phyloP scores from a whole-genome alignment of 1,140 invertebrate species.

The Eupristina koningsbergeri region DNA sequence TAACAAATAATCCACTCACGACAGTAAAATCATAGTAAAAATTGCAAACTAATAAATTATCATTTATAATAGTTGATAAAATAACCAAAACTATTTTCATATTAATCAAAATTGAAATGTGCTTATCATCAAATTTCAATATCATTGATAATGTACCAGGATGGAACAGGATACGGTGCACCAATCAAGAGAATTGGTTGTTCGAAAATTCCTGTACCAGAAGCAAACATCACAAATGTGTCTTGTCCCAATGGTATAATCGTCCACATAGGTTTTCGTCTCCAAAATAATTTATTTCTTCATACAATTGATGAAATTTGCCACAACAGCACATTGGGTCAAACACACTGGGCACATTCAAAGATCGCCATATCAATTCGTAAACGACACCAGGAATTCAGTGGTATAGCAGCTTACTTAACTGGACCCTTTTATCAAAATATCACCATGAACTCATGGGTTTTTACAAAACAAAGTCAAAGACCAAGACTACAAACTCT shows the following conservation, averaged over 20 bases:
- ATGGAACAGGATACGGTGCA: neutral
- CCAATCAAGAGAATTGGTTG: constrained; percentile 15
- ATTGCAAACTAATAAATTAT: too few species aligned
- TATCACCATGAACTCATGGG: neutral
- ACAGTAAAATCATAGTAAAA: too few species aligned
- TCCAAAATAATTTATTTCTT: neutral
- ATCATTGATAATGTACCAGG: neutral
- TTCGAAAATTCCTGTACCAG: neutral
- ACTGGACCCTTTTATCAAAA: constrained; percentile 30
- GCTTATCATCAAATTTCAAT: too few species aligned
- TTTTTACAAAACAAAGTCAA: constrained; percentile 24
- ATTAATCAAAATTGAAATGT: too few species aligned
- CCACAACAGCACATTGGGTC: constrained; percentile 16
- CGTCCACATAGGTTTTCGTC: constrained; percentile 14
- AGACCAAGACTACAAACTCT: neutral
- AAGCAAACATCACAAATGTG: neutral
- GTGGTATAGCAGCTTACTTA: neutral
- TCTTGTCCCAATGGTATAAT: constrained; percentile 28
- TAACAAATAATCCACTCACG: too few species aligned
- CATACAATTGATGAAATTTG: constrained; percentile 39
- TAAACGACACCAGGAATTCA: neutral
- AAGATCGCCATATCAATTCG: neutral
- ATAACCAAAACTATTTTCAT: too few species aligned
- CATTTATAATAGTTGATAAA: too few species aligned
- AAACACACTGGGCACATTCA: constrained; percentile 35